A percentile compares a stretch with the other conserved stretches of the same genome.
phyloP scores from a whole-genome alignment of 2,797 vertebrate genomes.

The Coranthus polyacanthus region DNA sequence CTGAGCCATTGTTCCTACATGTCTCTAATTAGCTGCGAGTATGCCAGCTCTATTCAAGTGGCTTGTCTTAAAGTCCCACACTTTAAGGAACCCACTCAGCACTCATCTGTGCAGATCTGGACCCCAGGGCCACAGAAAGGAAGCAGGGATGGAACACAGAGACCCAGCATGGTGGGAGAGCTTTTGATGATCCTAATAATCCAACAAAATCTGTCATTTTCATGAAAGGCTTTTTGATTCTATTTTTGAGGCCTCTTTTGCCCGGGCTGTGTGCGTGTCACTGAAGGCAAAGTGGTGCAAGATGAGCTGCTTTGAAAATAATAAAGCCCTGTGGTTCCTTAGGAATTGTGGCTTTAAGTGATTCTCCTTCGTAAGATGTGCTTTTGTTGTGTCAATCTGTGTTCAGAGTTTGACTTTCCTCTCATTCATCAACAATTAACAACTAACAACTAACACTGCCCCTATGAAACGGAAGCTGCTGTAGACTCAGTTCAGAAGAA shows the following conservation, averaged over 20 bases:
- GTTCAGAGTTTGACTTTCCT: constrained; percentile 38
- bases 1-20: constrained; percentile 53
- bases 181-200: constrained; percentile 69
- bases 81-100: constrained; percentile 54
- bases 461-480: neutral
- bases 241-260: constrained; percentile 37
- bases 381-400: constrained; percentile 43
- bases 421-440: constrained; percentile 12
- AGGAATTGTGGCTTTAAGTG: constrained; percentile 30
- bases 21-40: constrained; percentile 63
- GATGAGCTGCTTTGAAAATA: constrained; percentile 41
- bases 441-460: neutral
- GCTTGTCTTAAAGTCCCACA: constrained; percentile 56
- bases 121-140: constrained; percentile 47
- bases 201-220: constrained; percentile 63
- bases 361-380: constrained; percentile 30
- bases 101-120: constrained; percentile 52
- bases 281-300: constrained; percentile 42
- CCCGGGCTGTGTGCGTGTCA: constrained; percentile 44
- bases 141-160: constrained; percentile 42
- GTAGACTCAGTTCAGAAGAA: constrained; percentile 2
- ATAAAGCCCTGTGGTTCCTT: constrained; percentile 37
- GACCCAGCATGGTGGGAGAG: constrained; percentile 40
- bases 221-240: constrained; percentile 58
- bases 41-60: constrained; percentile 42